phyloP scores from a whole-genome alignment of 2,113 vertebrate species.

The Centrocercus urophasianus region DNA sequence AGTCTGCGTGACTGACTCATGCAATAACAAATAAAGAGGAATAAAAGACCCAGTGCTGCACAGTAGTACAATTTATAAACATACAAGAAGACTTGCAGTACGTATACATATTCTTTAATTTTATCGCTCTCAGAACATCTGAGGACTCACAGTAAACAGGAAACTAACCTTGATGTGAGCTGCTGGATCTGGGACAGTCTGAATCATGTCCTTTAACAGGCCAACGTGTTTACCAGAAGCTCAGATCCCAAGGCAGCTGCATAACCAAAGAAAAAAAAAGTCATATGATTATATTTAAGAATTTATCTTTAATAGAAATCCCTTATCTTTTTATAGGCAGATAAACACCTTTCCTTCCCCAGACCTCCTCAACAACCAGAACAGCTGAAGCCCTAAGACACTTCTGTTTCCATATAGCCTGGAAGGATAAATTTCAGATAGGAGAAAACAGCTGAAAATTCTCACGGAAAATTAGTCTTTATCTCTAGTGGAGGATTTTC shows the following conservation, averaged over 20 bases:
- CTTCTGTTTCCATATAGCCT: neutral
- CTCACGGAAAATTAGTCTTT: neutral
- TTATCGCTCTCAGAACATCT: slow-evolving; percentile 29
- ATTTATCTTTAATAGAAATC: neutral
- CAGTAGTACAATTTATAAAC: slow-evolving; percentile 3
- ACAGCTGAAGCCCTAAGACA: neutral
- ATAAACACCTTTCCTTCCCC: neutral
- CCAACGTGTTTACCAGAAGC: slow-evolving; percentile 53
- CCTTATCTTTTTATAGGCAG: slow-evolving; percentile 3
- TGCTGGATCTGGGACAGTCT: slow-evolving; percentile 85
- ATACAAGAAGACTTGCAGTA: neutral
- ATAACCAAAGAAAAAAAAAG: slow-evolving; percentile 45
- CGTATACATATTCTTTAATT: neutral
- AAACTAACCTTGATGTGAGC: slow-evolving; percentile 83
- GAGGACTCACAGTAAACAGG: slow-evolving; percentile 34
- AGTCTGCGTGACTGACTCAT: neutral
- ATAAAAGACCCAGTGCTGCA: neutral
- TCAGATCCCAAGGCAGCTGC: slow-evolving; percentile 68
- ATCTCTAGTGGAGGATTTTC: neutral
- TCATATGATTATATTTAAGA: neutral
- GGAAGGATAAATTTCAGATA: neutral
- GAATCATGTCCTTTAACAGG: slow-evolving; percentile 84
- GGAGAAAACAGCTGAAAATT: neutral
- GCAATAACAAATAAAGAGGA: neutral
- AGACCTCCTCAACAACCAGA: neutral